Evolutionary conservation across 1,140 invertebrate species (phyloP).

Genomic region (Drosophila biarmipes): DNA sequence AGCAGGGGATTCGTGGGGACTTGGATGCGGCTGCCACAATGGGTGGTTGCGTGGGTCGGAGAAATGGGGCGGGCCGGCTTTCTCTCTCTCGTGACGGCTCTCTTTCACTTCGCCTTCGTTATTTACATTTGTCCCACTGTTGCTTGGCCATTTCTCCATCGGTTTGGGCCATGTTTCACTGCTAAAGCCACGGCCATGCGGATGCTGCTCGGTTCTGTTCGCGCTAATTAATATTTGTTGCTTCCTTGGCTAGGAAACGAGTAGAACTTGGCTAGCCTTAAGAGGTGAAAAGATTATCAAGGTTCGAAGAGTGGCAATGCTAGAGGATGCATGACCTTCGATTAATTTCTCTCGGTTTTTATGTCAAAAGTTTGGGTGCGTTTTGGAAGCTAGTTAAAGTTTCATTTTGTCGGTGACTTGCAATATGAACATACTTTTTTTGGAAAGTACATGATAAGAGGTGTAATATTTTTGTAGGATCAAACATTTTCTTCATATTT

Average conservation of each 20-base stretch:
- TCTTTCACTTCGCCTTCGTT: constrained; percentile 28
- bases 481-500: too few species aligned
- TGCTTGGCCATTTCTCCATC: constrained; percentile 10
- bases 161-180: constrained; percentile 51
- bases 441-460: neutral
- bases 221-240: constrained; percentile 73
- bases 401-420: neutral
- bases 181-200: constrained; percentile 39
- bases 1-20: neutral
- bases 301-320: neutral
- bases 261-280: constrained; percentile 4
- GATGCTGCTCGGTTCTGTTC: constrained; percentile 11
- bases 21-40: neutral
- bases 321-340: neutral
- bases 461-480: too few species aligned
- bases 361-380: neutral
- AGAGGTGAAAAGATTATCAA: constrained; percentile 43
- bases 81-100: constrained; percentile 1
- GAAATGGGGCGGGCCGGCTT: constrained; percentile 51
- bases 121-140: constrained; percentile 45
- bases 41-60: constrained; percentile 29
- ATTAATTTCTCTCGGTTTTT: neutral
- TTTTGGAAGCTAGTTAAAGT: neutral
- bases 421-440: neutral
- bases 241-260: constrained; percentile 48